Evolutionary conservation across 64 coral and sea anemone species (phyloP), one percentile per base, ranked within the genome.

Genomic region (Exaiptasia diaphana): DNA sequence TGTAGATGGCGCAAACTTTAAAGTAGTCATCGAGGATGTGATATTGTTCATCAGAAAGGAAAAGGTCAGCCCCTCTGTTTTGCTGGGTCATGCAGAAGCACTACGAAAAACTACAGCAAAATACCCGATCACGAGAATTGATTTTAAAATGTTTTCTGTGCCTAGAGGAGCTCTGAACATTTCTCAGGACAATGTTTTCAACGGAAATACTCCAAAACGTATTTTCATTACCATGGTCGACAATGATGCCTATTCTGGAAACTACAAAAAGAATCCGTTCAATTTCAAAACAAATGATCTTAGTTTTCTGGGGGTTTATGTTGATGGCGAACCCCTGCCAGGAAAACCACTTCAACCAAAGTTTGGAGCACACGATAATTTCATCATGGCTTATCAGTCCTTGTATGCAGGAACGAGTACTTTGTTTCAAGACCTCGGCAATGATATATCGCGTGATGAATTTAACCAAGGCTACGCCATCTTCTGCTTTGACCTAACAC

Each of bases 11-110:
- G 53, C 53, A 21, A 55, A 55, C 15, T 64, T 53, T 36, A 65
- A 80, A 39, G 50, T 80, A 4, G 77, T 80, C 9, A 38, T 80
- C 26, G 77, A 80, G 63, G 77, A 80, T 80, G 27, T 56, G 11
- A 40, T 81, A 26, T 4, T 81, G 28, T 78, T 78, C 40, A 60
- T 78, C 36, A 3, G 75, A 17, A 78, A 78, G 58, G 75, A 48
- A 36, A 79, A 61, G 17, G 31, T 79, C 10, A 61, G 35, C 21
- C 75, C 75, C 18, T 79, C 18, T 10, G 0, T 74, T 71, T 74
- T 14, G 4, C 21, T 77, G 11, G 74, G 27, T 56, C 9, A 33
- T 17, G 48, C 10, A 32, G 17, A 77, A 1, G 56, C 13, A 33
- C n/a, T 77, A 20, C 52, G 22, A 57, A 55, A 24, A 29, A 77